Base-by-base conservation (phyloP, 2,888 invertebrate genomes). In the Drosophila colorata region DNA sequence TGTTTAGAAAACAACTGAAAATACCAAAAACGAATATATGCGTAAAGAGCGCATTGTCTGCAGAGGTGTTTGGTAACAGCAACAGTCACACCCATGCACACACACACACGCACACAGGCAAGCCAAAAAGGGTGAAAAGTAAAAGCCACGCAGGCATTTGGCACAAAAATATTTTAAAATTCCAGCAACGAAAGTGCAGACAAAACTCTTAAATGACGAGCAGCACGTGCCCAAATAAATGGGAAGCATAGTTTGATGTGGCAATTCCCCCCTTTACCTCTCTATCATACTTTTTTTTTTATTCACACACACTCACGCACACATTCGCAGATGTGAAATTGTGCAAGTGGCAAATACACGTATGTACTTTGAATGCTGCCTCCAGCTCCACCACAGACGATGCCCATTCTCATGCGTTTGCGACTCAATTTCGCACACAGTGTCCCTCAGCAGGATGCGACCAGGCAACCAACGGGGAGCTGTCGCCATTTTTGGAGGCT, bases 151-250 rank as follows among this genome's bases (percentile, higher is more conserved):
- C 69, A 66, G 78, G 57, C 81, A 73, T 69, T 80, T 84, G 80
- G 70, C 71, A 72, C 69, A 55, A 70, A 71, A 76, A 88, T 69
- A 80, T 85, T 85, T 85, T 85, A 85, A 85, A 87, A 85, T 85
- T 85, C 85, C 58, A 52, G 68, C 69, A 85, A 88, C 85, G 85
- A 81, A 89, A 88, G 80, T 89, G 89, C 87, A 87, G 87, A 88
- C 87, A 88, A 89, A 82, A 84, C 75, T 89, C 84, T 82, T 87
- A 89, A 88, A 89, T 88, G 89, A 88, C 89, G 85, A 87, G 82
- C 74, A 87, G 88, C 85, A 85, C 85, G 85, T 85, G 88, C 87
- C 77, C 81, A 75, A 84, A 84, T 83, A 80, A 82, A 85, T 79
- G 80, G 66, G 52, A 61, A 74, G 74, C 69, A 71, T 64, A 75